These are phyloP conservation scores for Arion vulgaris DNA, from an alignment of 1,140 invertebrate species.

Conservation along the genomic window DNA sequence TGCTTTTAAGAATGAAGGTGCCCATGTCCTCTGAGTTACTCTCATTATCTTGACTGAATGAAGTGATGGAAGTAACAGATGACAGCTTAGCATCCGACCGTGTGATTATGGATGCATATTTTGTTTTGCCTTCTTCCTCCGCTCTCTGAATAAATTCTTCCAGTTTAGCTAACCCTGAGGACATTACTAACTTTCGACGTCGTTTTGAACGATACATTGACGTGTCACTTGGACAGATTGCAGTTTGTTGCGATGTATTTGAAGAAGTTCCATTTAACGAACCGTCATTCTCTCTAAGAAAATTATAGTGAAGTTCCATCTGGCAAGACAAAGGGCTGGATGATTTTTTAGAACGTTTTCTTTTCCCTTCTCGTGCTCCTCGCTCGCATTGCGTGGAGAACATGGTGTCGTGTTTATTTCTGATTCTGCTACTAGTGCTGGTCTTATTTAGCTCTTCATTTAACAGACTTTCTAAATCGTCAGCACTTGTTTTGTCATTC, in stretches of 20 bases:
- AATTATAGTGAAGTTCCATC: background rate
- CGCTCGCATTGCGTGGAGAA: too few species aligned
- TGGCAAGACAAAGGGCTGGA: background rate
- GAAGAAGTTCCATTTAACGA: background rate
- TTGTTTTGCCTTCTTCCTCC: background rate
- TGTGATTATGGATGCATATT: background rate
- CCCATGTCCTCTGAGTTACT: too few species aligned
- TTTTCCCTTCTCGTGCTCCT: background rate
- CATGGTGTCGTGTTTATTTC: too few species aligned
- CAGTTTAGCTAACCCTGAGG: background rate
- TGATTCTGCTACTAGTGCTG: background rate
- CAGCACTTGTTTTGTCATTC: background rate
- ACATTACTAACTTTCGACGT: background rate
- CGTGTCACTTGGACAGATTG: background rate
- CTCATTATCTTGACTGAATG: conserved; percentile 5
- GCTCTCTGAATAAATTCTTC: conserved; percentile 12
- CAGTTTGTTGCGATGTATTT: background rate
- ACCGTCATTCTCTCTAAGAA: background rate
- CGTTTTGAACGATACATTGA: background rate
- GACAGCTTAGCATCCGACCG: background rate
- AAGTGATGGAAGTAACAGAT: background rate
- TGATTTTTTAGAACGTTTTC: background rate
- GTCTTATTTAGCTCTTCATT: background rate
- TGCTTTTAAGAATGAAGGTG: too few species aligned
- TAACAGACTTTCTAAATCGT: conserved; percentile 5